These are phyloP conservation scores for Actinostola sp. DNA, from an alignment of 92 coral and sea anemone genomes.

Conservation along the genomic window DNA sequence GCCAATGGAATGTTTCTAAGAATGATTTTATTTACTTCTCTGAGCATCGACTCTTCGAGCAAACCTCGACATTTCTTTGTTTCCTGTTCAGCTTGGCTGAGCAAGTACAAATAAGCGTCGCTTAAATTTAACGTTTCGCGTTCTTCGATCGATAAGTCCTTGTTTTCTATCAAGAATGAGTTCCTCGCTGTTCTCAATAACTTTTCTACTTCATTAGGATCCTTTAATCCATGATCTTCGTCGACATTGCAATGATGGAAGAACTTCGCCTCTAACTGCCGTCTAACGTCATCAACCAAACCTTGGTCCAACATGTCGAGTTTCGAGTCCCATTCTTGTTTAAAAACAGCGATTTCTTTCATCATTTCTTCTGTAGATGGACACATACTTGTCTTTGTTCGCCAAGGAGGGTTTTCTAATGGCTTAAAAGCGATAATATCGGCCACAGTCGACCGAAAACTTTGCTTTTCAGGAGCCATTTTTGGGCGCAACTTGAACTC, in stretches of 20 bases:
- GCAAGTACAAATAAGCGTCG: conserved; percentile 54
- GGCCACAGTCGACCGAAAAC: conserved; percentile 42
- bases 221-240: conserved; percentile 75
- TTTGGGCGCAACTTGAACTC: neutral
- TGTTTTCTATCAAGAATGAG: neutral
- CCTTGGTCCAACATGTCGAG: neutral
- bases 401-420: conserved; percentile 75
- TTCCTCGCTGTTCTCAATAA: conserved; percentile 17
- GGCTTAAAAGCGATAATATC: conserved; percentile 66
- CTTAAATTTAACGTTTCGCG: conserved; percentile 74
- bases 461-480: conserved; percentile 11
- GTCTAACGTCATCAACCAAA: conserved; percentile 24
- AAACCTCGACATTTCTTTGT: conserved; percentile 37
- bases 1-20: conserved; percentile 32
- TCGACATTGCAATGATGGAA: conserved; percentile 66
- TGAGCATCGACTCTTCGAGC: conserved; percentile 42
- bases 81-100: conserved; percentile 12
- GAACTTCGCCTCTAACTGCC: conserved; percentile 37
- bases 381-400: conserved; percentile 16
- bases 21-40: conserved; percentile 54
- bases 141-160: conserved; percentile 46
- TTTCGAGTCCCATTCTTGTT: conserved; percentile 45
- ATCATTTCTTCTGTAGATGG: conserved; percentile 40
- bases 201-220: conserved; percentile 40
- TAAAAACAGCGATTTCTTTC: conserved; percentile 24